A percentile compares a stretch with the other conserved stretches of the same genome.
These are phyloP conservation scores for Patella pellucida DNA, from an alignment of 2,888 invertebrate genomes.

Conservation along the genomic window DNA sequence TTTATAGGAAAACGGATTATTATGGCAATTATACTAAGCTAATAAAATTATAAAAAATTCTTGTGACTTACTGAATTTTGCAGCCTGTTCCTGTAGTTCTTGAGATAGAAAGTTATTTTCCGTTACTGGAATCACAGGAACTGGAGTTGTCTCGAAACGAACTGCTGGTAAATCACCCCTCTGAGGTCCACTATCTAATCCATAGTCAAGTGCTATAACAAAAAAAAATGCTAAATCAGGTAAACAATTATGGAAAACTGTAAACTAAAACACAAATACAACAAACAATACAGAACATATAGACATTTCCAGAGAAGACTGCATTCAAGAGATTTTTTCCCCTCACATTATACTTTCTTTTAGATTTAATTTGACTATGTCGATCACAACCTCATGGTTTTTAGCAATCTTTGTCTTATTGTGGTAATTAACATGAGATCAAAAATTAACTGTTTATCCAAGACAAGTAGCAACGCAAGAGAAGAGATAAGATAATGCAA, in stretches of 20 bases:
- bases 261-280: slow-evolving; percentile 9
- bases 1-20: too few species aligned
- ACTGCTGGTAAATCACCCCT: slow-evolving; percentile 53
- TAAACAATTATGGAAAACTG: slow-evolving; percentile 13
- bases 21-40: too few species aligned
- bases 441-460: too few species aligned
- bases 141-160: slow-evolving; percentile 60
- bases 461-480: too few species aligned
- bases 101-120: slow-evolving; percentile 49
- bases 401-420: too few species aligned
- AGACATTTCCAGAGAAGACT: too few species aligned
- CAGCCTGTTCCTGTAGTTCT: slow-evolving; percentile 38
- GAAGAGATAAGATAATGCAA: too few species aligned
- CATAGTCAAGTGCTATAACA: slow-evolving; percentile 26
- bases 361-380: too few species aligned
- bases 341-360: too few species aligned
- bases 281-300: not conserved
- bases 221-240: slow-evolving; percentile 56
- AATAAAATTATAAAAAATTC: not conserved
- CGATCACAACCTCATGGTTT: too few species aligned
- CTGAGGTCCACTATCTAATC: slow-evolving; percentile 40
- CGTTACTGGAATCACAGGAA: slow-evolving; percentile 55
- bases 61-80: slow-evolving; percentile 28
- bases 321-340: too few species aligned
- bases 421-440: too few species aligned